Percentiles rank a stretch among this genome's conserved stretches.
These are phyloP conservation scores for Amphiprion ocellaris DNA, from an alignment of 2,113 vertebrate genomes.

Conservation along the genomic window DNA sequence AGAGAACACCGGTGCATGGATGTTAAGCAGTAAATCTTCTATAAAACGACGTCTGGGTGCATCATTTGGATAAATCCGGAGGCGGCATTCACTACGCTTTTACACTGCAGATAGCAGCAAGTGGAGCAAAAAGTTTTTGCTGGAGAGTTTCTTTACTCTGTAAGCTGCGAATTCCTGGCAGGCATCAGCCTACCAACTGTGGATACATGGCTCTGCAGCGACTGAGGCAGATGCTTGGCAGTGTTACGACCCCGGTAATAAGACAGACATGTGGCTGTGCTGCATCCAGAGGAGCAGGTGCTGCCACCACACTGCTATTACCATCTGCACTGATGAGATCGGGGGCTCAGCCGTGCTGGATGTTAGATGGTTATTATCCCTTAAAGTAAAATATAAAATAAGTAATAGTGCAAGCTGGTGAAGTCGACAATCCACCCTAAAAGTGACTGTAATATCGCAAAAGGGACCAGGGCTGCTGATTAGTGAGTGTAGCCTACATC, in stretches of 20 bases:
- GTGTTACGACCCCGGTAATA: constrained; percentile 66
- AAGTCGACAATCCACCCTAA: not conserved
- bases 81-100: constrained; percentile 22
- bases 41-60: constrained; percentile 34
- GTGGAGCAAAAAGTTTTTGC: not conserved
- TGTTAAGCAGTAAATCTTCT: constrained; percentile 49
- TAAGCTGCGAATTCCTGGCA: constrained; percentile 44
- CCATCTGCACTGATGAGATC: constrained; percentile 68
- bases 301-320: constrained; percentile 59
- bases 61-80: constrained; percentile 5
- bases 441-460: not conserved
- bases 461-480: not conserved
- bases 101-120: constrained; percentile 6
- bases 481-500: not conserved
- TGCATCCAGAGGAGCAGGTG: constrained; percentile 75
- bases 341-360: constrained; percentile 51
- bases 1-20: constrained; percentile 33
- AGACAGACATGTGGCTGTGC: constrained; percentile 64
- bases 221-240: constrained; percentile 74
- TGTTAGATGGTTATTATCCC: constrained; percentile 55
- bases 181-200: constrained; percentile 20
- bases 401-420: constrained; percentile 46
- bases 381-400: constrained; percentile 60
- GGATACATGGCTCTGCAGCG: constrained; percentile 60
- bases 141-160: not conserved